These are phyloP conservation scores for Meiosimyza platycephala DNA, from an alignment of 2,888 invertebrate species.

Conservation along the genomic window DNA sequence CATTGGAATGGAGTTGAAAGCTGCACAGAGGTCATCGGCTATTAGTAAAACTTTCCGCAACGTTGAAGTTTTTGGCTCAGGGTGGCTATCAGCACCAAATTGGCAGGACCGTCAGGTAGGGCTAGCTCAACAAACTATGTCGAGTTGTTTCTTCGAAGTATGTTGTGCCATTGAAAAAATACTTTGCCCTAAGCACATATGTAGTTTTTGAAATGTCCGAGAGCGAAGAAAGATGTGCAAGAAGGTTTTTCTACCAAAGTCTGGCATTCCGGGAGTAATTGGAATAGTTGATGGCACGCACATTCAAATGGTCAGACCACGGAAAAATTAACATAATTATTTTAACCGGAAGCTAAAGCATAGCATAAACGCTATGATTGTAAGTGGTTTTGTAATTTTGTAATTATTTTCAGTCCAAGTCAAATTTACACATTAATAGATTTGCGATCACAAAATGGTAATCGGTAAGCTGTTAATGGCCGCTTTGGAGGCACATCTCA, in stretches of 20 bases:
- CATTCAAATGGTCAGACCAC: not conserved
- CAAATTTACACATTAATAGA: too few relatives aligned
- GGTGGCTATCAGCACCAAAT: constrained; percentile 34
- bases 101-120: constrained; percentile 17
- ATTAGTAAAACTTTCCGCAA: constrained; percentile 28
- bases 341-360: constrained; percentile 16
- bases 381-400: too few relatives aligned
- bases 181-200: constrained; percentile 5
- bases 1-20: constrained; percentile 16
- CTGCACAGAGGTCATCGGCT: constrained; percentile 15
- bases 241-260: not conserved
- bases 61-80: constrained; percentile 30
- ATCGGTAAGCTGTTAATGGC: too few relatives aligned
- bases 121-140: constrained; percentile 2
- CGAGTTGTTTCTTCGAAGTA: not conserved
- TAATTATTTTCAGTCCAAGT: too few relatives aligned
- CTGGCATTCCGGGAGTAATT: constrained; percentile 1
- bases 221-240: not conserved
- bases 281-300: constrained; percentile 5
- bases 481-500: too few relatives aligned
- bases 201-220: not conserved
- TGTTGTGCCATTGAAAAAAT: constrained; percentile 1
- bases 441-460: too few relatives aligned
- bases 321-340: not conserved
- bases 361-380: not conserved